phyloP scores from a whole-genome alignment of 2,888 invertebrate genomes.

The Caenorhabditis sp. region DNA sequence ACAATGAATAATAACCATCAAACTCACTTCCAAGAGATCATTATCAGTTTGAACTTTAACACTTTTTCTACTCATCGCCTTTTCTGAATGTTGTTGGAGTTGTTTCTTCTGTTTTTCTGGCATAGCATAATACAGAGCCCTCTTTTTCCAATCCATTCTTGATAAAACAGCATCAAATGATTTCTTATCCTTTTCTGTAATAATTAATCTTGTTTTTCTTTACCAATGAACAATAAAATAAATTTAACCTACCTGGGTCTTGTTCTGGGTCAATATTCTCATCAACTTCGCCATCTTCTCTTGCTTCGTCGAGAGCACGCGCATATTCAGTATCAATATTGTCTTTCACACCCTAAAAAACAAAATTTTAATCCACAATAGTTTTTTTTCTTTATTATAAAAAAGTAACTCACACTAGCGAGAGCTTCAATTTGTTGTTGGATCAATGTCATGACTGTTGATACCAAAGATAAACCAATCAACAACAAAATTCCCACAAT shows the following conservation, averaged over 20 bases:
- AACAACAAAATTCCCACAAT: constrained; percentile 60
- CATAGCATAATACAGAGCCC: constrained; percentile 64
- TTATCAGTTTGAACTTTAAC: constrained; percentile 51
- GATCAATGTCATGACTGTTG: constrained; percentile 65
- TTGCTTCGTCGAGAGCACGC: constrained; percentile 60
- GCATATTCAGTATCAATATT: constrained; percentile 69
- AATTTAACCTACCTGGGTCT: constrained; percentile 28
- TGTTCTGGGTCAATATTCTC: constrained; percentile 32
- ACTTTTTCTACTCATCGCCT: constrained; percentile 40
- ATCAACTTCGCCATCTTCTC: constrained; percentile 53
- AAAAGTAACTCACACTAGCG: constrained; percentile 44
- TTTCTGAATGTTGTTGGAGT: constrained; percentile 43
- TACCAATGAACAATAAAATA: too few relatives aligned
- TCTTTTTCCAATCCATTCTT: constrained; percentile 62
- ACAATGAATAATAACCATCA: too few relatives aligned
- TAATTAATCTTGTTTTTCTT: constrained; percentile 7
- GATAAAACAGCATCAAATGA: constrained; percentile 51
- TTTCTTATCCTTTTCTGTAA: constrained; percentile 20
- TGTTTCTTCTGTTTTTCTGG: constrained; percentile 56
- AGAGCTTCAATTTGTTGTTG: constrained; percentile 69
- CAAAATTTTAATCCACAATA: neutral
- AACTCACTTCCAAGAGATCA: constrained; percentile 47
- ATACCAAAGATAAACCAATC: constrained; percentile 68
- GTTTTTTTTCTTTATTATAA: neutral
- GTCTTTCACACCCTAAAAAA: constrained; percentile 60